Evolutionary conservation across 37 sponge, comb jelly and placozoan genomes (phyloP).

Genomic region (Lycopodina hypogea): DNA sequence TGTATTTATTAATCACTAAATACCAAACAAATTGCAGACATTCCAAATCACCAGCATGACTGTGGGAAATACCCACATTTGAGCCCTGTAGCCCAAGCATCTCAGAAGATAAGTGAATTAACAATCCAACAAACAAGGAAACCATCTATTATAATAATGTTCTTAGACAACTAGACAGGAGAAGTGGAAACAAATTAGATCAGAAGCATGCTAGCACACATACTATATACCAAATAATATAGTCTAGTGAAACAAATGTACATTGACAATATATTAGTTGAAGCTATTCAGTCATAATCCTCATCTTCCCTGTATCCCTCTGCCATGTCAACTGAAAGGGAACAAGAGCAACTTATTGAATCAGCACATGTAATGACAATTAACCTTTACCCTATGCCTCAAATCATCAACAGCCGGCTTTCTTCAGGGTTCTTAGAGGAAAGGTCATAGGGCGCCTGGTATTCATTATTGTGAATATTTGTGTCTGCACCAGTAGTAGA

Average conservation of each 20-base stretch:
- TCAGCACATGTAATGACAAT: not conserved
- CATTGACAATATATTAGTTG: not conserved
- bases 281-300: constrained; percentile 55
- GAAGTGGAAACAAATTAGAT: too few relatives aligned
- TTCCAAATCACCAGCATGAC: too few relatives aligned
- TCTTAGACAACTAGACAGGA: too few relatives aligned
- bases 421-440: constrained; percentile 73
- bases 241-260: not conserved
- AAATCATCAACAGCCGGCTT: constrained; percentile 59
- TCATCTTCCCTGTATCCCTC: constrained; percentile 62
- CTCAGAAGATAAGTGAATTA: too few relatives aligned
- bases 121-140: too few relatives aligned
- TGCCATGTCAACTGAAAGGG: constrained; percentile 6
- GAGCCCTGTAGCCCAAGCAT: too few relatives aligned
- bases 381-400: constrained; percentile 15
- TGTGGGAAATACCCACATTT: too few relatives aligned
- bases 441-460: constrained; percentile 71
- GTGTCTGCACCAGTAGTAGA: constrained; percentile 51
- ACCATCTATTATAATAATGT: too few relatives aligned
- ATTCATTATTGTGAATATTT: constrained; percentile 81
- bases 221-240: too few relatives aligned
- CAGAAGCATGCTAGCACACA: too few relatives aligned
- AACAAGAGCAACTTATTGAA: not conserved
- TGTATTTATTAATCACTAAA: too few relatives aligned
- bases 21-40: too few relatives aligned